Conservation (phyloP, 2,113 vertebrate species). For the Microcebus lehilahytsara region DNA sequence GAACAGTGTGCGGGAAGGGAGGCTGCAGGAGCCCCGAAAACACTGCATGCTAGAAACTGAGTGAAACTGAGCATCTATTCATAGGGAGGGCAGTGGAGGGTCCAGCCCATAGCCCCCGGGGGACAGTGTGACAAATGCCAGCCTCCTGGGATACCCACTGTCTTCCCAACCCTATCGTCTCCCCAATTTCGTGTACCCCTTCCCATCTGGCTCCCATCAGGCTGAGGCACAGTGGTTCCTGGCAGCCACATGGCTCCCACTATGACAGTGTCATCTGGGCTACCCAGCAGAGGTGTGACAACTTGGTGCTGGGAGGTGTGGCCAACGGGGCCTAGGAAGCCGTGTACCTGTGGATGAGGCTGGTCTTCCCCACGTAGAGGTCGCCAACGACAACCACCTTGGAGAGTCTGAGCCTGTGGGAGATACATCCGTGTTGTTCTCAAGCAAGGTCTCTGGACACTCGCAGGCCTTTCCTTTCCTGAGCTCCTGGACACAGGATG, state of each 20-base stretch:
- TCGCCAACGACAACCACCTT: slow-evolving; percentile 95
- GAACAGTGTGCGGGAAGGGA: neutral
- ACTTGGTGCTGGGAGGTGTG: neutral
- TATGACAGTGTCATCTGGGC: neutral
- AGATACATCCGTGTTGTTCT: neutral
- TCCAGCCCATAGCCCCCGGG: fast-evolving
- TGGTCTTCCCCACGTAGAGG: slow-evolving; percentile 94
- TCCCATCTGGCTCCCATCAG: neutral
- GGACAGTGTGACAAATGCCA: neutral
- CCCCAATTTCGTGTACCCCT: neutral
- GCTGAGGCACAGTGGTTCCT: neutral
- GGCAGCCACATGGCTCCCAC: neutral
- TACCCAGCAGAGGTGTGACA: neutral
- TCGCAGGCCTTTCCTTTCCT: neutral
- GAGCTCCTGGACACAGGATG: no score
- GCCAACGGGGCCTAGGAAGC: fast-evolving
- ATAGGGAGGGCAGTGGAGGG: neutral
- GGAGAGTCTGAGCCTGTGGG: slow-evolving; percentile 89
- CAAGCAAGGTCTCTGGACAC: neutral
- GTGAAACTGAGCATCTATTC: neutral
- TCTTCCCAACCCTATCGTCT: neutral
- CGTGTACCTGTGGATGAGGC: slow-evolving; percentile 92
- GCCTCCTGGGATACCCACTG: neutral
- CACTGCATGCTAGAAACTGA: neutral
- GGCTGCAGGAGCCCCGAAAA: neutral